Evolutionary conservation across 2,888 invertebrate species (phyloP).

Genomic region (Phaedon cochleariae): DNA sequence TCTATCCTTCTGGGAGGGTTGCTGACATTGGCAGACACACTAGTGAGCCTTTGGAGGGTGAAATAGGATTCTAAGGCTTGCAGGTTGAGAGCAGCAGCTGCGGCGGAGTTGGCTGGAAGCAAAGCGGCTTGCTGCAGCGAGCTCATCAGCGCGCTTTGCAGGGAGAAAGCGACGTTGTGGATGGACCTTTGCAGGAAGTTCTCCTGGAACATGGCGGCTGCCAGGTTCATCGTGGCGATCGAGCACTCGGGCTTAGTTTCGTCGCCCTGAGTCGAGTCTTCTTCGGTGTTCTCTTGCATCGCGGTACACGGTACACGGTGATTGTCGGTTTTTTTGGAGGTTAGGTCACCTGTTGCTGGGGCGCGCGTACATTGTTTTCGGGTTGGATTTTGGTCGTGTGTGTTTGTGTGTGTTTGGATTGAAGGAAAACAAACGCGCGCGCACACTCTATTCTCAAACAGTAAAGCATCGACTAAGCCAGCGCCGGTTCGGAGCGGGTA

Average conservation of each 20-base stretch:
- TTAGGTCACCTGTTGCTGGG: conserved; percentile 16
- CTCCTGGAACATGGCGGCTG: conserved; percentile 70
- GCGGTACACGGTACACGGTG: too few species aligned
- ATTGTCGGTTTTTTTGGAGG: too few species aligned
- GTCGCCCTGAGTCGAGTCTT: conserved; percentile 24
- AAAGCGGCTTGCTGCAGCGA: conserved; percentile 85
- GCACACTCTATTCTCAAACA: conserved; percentile 68
- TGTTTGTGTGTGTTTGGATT: conserved; percentile 9
- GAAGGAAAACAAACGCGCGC: conserved; percentile 60
- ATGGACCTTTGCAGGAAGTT: conserved; percentile 68
- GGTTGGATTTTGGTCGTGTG: too few species aligned
- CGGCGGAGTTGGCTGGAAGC: conserved; percentile 82
- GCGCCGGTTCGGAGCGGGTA: conserved; percentile 13
- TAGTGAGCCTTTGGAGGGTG: conserved; percentile 80
- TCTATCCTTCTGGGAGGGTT: conserved; percentile 70
- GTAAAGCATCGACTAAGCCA: conserved; percentile 64
- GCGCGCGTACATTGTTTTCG: conserved; percentile 13
- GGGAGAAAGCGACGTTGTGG: conserved; percentile 80
- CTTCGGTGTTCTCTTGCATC: neutral
- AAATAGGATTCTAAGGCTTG: conserved; percentile 88
- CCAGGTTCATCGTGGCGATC: conserved; percentile 26
- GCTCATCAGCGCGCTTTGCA: conserved; percentile 86
- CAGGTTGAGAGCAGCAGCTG: conserved; percentile 83
- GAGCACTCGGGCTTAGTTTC: too few species aligned
- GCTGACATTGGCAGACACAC: too few species aligned